Percentiles rank a stretch among this genome's conserved stretches.
phyloP scores from a whole-genome alignment of 2,797 vertebrate genomes.

The Enteromius paludinosus region DNA sequence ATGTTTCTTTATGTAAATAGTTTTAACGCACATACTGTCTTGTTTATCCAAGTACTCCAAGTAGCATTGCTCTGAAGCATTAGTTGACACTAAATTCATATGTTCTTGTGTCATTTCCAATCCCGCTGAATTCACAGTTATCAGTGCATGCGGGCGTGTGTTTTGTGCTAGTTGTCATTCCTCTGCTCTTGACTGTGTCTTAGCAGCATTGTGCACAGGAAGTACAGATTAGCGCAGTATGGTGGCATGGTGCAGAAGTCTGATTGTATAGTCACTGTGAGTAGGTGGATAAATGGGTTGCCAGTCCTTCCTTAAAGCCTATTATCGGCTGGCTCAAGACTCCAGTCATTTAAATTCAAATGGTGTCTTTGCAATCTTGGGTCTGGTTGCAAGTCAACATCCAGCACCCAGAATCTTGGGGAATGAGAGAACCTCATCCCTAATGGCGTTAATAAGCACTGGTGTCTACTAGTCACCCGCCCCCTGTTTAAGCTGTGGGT shows the following conservation, averaged over 20 bases:
- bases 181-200: constrained; percentile 22
- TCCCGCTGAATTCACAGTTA: constrained; percentile 2
- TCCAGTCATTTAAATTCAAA: constrained; percentile 69
- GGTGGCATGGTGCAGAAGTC: constrained; percentile 48
- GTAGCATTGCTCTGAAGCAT: neutral
- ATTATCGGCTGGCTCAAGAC: constrained; percentile 66
- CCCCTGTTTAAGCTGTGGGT: constrained; percentile 75
- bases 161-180: constrained; percentile 37
- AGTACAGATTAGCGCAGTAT: constrained; percentile 60
- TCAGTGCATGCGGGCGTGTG: constrained; percentile 6
- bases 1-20: neutral
- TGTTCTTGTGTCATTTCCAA: constrained; percentile 23
- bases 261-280: constrained; percentile 60
- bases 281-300: constrained; percentile 73
- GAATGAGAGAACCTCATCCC: constrained; percentile 63
- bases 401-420: constrained; percentile 49
- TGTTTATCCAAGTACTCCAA: neutral
- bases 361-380: constrained; percentile 61
- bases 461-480: constrained; percentile 67
- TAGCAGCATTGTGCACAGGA: constrained; percentile 47
- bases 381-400: constrained; percentile 55
- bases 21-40: neutral
- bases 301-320: constrained; percentile 70
- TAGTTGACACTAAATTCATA: constrained; percentile 10
- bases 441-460: constrained; percentile 78